Evolutionary conservation across 37 sponge, comb jelly and placozoan species (phyloP), one percentile per base, ranked within the genome.

Genomic region (Geodia barretti): DNA sequence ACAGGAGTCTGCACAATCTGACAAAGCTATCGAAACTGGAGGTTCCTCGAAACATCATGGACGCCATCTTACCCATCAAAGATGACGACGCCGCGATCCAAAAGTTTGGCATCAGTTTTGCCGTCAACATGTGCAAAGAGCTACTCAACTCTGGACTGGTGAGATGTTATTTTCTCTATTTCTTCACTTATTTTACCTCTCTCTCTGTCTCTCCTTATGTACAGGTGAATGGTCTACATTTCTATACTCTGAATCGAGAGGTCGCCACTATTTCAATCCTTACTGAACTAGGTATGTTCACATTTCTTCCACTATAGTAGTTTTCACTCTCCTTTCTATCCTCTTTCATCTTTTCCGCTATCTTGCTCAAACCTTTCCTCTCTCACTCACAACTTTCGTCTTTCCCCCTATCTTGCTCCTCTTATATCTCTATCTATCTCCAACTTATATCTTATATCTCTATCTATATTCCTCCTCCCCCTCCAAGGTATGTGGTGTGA

Each of bases 241-340:
- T 98, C 72, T 98, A 98, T 60, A 98, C 98, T 26, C 94, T 98
- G 33, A 98, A 98, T 78, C 80, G 98, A 47, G 98, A 98, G 79
- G 89, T 95, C 14, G 96, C 96, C 3, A 77, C 82, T 1, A 85
- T 79, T 30, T 77, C 93, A 41, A 90, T 98, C 81, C 85, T 95
- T 34, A 88, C 89, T 72, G 80, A 83, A 20, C 75, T 98, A 8
- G 94, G 96, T 1, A 72, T 98, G 72, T n/a, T n/a, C n/a, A n/a
- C n/a, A n/a, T n/a, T n/a, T n/a, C n/a, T n/a, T n/a, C n/a, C n/a
- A n/a, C n/a, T n/a, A n/a, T n/a, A n/a, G n/a, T n/a, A n/a, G n/a
- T n/a, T n/a, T n/a, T n/a, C n/a, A n/a, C n/a, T n/a, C n/a, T n/a
- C n/a, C n/a, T n/a, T n/a, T n/a, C n/a, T n/a, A n/a, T n/a, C n/a